Evolutionary conservation across 2,888 invertebrate genomes (phyloP).

Genomic region (Lacanobia oleracea): DNA sequence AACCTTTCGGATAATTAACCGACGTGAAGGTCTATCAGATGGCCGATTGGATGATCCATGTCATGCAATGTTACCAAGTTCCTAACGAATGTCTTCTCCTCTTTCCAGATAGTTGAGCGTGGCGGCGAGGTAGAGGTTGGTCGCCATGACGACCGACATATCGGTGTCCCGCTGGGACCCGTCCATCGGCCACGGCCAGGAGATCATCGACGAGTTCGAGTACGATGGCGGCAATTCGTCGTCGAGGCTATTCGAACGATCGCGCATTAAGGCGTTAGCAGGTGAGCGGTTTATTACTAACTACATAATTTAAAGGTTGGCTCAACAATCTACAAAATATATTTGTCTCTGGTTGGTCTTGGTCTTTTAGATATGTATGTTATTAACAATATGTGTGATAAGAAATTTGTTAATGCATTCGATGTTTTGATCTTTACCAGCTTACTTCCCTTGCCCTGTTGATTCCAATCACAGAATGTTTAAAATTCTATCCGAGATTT

Average conservation of each 20-base stretch:
- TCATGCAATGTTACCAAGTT: not conserved
- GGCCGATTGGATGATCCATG: not conserved
- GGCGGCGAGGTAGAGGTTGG: constrained; percentile 85
- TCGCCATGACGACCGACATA: constrained; percentile 98
- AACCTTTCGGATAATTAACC: not conserved
- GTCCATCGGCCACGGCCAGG: constrained; percentile 96
- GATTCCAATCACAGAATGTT: not conserved
- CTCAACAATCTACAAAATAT: not conserved
- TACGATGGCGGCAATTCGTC: constrained; percentile 99
- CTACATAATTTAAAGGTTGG: not conserved
- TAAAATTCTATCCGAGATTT: constrained; percentile 10
- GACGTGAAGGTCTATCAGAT: not conserved
- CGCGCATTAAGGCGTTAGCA: constrained; percentile 99
- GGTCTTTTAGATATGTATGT: not conserved
- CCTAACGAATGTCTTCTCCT: constrained; percentile 42
- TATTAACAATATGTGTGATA: too few species aligned
- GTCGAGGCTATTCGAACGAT: constrained; percentile 99
- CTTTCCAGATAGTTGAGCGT: constrained; percentile 84
- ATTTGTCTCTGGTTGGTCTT: not conserved
- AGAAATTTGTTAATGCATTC: too few species aligned
- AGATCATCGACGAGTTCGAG: constrained; percentile 99
- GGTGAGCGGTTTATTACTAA: constrained; percentile 90
- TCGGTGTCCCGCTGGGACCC: constrained; percentile 99
- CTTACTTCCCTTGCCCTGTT: not conserved
- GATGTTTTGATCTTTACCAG: not conserved